Evolutionary conservation across 2,113 vertebrate species (phyloP).

Genomic region (Callorhinus ursinus): DNA sequence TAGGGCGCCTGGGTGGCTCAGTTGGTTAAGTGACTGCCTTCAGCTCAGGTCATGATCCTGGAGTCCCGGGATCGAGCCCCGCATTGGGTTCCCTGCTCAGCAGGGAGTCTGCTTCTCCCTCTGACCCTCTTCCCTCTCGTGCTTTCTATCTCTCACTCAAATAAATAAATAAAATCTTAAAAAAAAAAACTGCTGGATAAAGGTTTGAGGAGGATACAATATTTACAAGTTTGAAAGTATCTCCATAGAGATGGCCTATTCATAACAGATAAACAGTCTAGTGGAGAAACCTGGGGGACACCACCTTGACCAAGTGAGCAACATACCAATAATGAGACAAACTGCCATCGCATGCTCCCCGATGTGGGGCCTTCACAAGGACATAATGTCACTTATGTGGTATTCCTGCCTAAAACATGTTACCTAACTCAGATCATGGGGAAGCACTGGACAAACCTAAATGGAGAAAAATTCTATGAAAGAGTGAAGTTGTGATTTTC

Average conservation of each 20-base stretch:
- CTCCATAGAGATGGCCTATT: neutral
- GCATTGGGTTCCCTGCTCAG: no score
- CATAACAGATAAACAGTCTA: neutral
- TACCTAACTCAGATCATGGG: neutral
- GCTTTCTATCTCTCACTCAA: no score
- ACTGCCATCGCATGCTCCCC: neutral
- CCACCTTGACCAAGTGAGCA: neutral
- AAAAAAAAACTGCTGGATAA: neutral
- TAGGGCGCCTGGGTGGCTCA: no score
- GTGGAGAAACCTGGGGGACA: neutral
- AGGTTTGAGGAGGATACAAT: neutral
- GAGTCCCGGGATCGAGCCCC: no score
- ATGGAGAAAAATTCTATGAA: neutral
- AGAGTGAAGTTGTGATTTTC: neutral
- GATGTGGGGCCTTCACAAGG: neutral
- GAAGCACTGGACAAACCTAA: neutral
- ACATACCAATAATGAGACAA: neutral
- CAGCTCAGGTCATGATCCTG: no score
- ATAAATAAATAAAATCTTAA: no score
- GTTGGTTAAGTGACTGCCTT: no score
- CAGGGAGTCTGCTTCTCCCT: no score
- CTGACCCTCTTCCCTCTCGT: no score
- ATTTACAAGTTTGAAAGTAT: neutral
- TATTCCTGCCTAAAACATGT: neutral
- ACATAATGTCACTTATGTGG: neutral